Evolutionary conservation across 2,797 vertebrate species (phyloP).

Genomic region (Oreochromis mossambicus): DNA sequence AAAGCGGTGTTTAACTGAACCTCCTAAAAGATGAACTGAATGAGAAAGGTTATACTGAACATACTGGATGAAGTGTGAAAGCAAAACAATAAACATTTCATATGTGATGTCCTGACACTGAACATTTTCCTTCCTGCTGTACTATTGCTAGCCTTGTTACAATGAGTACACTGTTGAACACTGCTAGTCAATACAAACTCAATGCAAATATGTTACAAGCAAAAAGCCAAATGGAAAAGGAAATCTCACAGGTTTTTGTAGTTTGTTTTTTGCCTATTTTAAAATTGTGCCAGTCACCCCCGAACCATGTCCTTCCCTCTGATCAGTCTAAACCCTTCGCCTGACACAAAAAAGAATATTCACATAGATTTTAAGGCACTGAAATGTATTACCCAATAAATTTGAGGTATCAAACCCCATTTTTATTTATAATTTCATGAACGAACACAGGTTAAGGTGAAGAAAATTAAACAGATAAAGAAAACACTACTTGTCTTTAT

Average conservation of each 20-base stretch:
- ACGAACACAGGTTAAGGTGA: conserved; percentile 44
- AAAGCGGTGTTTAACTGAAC: conserved; percentile 73
- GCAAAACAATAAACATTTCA: not conserved
- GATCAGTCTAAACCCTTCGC: not conserved
- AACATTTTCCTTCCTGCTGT: conserved; percentile 14
- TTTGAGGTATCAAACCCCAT: conserved; percentile 50
- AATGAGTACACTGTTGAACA: conserved; percentile 38
- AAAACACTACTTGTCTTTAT: conserved; percentile 31
- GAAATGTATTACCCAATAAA: conserved; percentile 32
- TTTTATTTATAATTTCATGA: conserved; percentile 41
- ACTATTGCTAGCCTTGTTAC: conserved; percentile 1
- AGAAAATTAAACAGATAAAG: not conserved
- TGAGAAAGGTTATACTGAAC: conserved; percentile 32
- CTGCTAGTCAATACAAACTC: conserved; percentile 33
- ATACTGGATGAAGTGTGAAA: conserved; percentile 10
- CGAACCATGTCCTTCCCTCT: not conserved
- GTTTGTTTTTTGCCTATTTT: not conserved
- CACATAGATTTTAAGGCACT: conserved; percentile 52
- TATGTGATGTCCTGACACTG: conserved; percentile 10
- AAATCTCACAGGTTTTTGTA: conserved; percentile 44
- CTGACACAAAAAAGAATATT: conserved; percentile 39
- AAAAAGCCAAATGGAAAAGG: conserved; percentile 17
- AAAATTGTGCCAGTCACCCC: not conserved
- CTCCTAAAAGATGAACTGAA: conserved; percentile 23
- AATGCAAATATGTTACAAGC: conserved; percentile 75